Evolutionary conservation across 2,888 invertebrate species (phyloP).

Genomic region (Perithous albicinctus): DNA sequence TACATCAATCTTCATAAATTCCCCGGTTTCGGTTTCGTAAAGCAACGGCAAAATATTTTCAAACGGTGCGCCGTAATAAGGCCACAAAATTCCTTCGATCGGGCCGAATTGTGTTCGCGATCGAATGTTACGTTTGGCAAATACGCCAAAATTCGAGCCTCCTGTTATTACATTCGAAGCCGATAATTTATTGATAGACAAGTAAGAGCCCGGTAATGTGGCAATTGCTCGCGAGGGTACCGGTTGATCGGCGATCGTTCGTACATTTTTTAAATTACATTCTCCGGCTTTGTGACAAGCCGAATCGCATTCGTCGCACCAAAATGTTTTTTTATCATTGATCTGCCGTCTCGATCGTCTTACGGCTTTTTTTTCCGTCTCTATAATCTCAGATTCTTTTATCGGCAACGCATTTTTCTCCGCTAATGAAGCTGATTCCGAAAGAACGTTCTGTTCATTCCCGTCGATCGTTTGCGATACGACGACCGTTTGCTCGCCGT

Average conservation of each 20-base stretch:
- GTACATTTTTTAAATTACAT: slow-evolving; percentile 82
- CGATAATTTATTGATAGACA: slow-evolving; percentile 86
- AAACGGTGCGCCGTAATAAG: slow-evolving; percentile 80
- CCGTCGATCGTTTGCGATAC: slow-evolving; percentile 59
- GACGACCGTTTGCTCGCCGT: slow-evolving; percentile 59
- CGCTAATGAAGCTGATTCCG: slow-evolving; percentile 35
- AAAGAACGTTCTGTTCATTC: slow-evolving; percentile 47
- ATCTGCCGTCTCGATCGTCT: slow-evolving; percentile 78
- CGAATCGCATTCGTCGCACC: slow-evolving; percentile 84
- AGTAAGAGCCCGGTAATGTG: slow-evolving; percentile 90
- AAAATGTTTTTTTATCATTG: slow-evolving; percentile 78
- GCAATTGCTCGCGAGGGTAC: slow-evolving; percentile 91
- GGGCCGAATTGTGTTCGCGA: slow-evolving; percentile 92
- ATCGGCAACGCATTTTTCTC: slow-evolving; percentile 43
- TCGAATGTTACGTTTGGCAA: slow-evolving; percentile 89
- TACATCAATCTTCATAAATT: slow-evolving; percentile 86
- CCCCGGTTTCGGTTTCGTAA: slow-evolving; percentile 85
- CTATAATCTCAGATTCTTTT: slow-evolving; percentile 61
- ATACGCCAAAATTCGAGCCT: slow-evolving; percentile 86
- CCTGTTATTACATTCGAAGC: slow-evolving; percentile 68
- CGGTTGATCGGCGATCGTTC: slow-evolving; percentile 88
- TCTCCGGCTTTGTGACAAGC: slow-evolving; percentile 79
- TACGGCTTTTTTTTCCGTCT: slow-evolving; percentile 71
- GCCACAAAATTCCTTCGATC: slow-evolving; percentile 88
- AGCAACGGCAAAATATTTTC: slow-evolving; percentile 84